These are phyloP conservation scores for Machimus rusticus DNA, from an alignment of 2,888 invertebrate species.

Conservation along the genomic window DNA sequence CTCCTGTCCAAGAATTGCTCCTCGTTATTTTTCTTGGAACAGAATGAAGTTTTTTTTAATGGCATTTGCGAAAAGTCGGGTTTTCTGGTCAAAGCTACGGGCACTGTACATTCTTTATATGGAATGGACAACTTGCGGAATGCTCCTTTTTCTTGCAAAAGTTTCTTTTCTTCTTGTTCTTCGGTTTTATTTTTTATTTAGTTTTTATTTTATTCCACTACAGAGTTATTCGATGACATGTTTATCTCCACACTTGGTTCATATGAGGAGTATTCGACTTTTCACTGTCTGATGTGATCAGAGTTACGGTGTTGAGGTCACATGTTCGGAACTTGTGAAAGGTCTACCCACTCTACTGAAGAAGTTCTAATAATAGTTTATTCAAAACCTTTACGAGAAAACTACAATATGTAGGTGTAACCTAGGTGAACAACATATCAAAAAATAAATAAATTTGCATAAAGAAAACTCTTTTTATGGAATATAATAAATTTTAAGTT, in stretches of 20 bases:
- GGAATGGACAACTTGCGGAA: not conserved
- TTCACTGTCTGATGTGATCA: not conserved
- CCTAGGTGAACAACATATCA: no score
- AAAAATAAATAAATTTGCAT: no score
- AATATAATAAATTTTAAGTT: no score
- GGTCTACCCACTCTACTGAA: not conserved
- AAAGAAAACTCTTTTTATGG: no score
- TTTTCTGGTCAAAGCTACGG: not conserved
- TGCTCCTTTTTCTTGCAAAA: not conserved
- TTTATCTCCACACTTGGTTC: not conserved
- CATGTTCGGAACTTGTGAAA: not conserved
- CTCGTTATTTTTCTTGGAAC: not conserved
- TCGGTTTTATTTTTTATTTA: not conserved
- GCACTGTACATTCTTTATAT: not conserved
- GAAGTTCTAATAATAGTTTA: not conserved
- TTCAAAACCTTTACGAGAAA: not conserved
- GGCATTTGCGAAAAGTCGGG: not conserved
- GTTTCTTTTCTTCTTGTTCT: not conserved
- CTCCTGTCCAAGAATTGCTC: not conserved
- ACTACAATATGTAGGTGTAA: no score
- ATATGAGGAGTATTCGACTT: not conserved
- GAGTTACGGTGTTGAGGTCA: not conserved
- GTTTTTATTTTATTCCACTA: not conserved
- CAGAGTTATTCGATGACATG: not conserved
- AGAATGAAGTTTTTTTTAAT: not conserved